Evolutionary conservation across 2,888 invertebrate genomes (phyloP).

Genomic region (Acanthosoma haemorrhoidale): DNA sequence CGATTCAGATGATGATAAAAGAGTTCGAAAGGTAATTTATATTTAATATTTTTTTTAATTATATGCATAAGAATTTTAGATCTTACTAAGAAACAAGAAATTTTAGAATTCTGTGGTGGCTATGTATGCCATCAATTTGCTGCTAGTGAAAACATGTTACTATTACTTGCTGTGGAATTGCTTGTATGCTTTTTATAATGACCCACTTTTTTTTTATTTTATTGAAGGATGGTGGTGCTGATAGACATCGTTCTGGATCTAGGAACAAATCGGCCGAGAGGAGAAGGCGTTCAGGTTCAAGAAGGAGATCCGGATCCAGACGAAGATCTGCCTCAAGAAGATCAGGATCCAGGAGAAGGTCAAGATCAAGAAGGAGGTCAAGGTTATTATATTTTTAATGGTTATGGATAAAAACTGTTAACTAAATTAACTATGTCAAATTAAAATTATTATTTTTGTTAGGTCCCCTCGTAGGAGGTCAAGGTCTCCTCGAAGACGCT

Average conservation of each 20-base stretch:
- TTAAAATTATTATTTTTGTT: background rate
- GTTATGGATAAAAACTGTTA: background rate
- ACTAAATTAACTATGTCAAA: too few species aligned
- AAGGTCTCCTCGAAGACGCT: conserved; percentile 35
- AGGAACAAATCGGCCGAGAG: conserved; percentile 28
- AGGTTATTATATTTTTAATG: background rate
- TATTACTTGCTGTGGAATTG: too few species aligned
- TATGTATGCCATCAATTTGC: background rate
- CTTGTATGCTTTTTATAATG: too few species aligned
- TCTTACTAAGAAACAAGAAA: background rate
- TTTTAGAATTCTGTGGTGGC: background rate
- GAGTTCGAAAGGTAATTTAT: conserved; percentile 46
- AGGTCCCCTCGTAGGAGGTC: conserved; percentile 46
- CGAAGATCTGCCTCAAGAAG: conserved; percentile 33
- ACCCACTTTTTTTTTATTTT: background rate
- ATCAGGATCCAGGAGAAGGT: conserved; percentile 31
- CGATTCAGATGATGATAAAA: conserved; percentile 54
- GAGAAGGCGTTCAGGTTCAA: conserved; percentile 22
- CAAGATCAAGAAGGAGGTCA: conserved; percentile 44
- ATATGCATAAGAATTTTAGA: conserved; percentile 1
- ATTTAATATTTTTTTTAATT: background rate
- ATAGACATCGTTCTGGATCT: conserved; percentile 18
- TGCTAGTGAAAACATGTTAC: background rate
- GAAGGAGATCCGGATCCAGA: conserved; percentile 28
- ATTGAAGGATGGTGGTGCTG: conserved; percentile 14